Conservation (phyloP, 1,140 invertebrate genomes). For the Drusus annulatus region DNA sequence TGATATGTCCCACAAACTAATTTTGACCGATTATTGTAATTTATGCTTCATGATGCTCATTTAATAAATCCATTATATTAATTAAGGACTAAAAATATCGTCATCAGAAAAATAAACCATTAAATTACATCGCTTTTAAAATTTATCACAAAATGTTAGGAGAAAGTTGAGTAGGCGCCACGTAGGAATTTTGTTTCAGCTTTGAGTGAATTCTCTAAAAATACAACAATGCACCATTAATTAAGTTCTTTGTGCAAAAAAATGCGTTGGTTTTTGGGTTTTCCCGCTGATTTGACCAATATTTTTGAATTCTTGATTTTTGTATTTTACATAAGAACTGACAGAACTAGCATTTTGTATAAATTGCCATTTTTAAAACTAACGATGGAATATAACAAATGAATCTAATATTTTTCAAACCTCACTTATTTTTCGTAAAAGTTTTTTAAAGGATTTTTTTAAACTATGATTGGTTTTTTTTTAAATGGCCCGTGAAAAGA, state of each 20-base stretch:
- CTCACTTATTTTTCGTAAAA: no score
- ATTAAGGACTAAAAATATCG: no score
- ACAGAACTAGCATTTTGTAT: background rate
- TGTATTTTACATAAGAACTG: background rate
- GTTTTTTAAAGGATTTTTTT: no score
- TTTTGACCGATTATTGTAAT: no score
- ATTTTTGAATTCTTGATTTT: background rate
- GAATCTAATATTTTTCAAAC: no score
- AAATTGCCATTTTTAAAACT: background rate
- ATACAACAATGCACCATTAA: constrained; percentile 25
- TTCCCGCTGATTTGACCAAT: background rate
- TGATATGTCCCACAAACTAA: no score
- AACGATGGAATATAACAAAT: background rate
- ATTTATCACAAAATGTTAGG: background rate
- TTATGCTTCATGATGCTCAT: no score
- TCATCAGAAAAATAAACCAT: no score
- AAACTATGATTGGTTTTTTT: no score
- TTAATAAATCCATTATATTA: no score
- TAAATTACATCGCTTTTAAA: no score
- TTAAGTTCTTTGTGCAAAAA: constrained; percentile 3
- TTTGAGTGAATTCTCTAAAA: background rate
- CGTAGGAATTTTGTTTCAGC: background rate
- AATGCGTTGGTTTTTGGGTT: background rate
- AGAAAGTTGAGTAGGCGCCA: constrained; percentile 5
- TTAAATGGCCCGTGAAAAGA: no score